Conservation (phyloP, 1,140 invertebrate species). For the Macrosteles quadrilineatus region DNA sequence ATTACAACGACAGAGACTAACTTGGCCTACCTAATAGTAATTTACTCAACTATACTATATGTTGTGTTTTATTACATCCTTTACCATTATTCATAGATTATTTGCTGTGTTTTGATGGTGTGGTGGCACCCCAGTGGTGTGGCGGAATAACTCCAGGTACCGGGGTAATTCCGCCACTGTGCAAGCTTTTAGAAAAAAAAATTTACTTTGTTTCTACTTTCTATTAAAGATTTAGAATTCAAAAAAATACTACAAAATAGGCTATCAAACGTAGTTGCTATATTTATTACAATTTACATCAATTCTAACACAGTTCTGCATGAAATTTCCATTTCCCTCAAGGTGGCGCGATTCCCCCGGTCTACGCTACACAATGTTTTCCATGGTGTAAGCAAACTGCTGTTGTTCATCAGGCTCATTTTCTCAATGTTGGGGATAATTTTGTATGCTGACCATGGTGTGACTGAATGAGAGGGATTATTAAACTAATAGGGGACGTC, state of each 20-base stretch:
- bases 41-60: background rate
- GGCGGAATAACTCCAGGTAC: background rate
- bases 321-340: background rate
- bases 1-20: background rate
- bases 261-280: background rate
- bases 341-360: conserved; percentile 2
- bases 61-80: background rate
- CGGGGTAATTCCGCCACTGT: conserved; percentile 1
- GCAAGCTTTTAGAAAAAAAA: background rate
- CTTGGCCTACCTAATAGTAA: background rate
- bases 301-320: background rate
- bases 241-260: background rate
- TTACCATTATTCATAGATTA: background rate
- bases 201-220: background rate
- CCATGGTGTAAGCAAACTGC: no score
- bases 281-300: background rate
- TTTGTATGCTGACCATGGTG: no score
- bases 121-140: background rate
- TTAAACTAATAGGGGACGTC: no score
- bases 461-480: no score
- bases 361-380: no score
- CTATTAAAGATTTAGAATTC: background rate
- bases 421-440: no score
- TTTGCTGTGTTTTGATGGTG: background rate
- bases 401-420: no score